A percentile compares a stretch with the other conserved stretches of the same genome.
Evolutionary conservation across 2,113 vertebrate genomes (phyloP).

Genomic region (Dolichallabes microphthalmus): DNA sequence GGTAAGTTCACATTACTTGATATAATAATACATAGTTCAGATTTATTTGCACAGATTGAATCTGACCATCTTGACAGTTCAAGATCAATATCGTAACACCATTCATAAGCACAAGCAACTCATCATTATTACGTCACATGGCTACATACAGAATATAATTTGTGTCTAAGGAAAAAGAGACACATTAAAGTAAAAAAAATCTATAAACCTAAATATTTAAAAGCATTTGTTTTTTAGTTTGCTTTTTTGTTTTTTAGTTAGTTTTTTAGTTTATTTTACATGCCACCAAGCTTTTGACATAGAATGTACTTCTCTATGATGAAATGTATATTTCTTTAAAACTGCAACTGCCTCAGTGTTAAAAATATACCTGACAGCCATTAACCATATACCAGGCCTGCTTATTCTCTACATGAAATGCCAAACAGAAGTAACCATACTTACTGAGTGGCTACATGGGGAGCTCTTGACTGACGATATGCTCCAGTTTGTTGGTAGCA

Average conservation of each 20-base stretch:
- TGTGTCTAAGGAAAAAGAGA: background rate
- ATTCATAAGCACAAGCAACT: too few relatives aligned
- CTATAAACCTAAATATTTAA: too few relatives aligned
- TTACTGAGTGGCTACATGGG: background rate
- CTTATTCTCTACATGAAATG: background rate
- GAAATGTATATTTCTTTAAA: background rate
- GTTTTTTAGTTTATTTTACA: background rate
- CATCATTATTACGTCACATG: background rate
- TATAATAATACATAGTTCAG: background rate
- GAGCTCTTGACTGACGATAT: background rate
- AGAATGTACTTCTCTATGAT: background rate
- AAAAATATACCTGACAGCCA: background rate
- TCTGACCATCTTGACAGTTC: background rate
- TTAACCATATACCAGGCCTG: background rate
- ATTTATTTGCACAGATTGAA: background rate
- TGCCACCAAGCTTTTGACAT: background rate
- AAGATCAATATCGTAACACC: too few relatives aligned
- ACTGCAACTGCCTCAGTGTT: background rate
- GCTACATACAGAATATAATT: background rate
- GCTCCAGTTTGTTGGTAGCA: background rate
- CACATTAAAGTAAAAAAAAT: too few relatives aligned
- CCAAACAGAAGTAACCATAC: background rate
- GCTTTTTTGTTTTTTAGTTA: too few relatives aligned
- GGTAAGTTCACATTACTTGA: background rate
- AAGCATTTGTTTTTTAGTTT: background rate